These are phyloP conservation scores for Crypturellus undulatus DNA, from an alignment of 2,113 vertebrate species.

Conservation along the genomic window DNA sequence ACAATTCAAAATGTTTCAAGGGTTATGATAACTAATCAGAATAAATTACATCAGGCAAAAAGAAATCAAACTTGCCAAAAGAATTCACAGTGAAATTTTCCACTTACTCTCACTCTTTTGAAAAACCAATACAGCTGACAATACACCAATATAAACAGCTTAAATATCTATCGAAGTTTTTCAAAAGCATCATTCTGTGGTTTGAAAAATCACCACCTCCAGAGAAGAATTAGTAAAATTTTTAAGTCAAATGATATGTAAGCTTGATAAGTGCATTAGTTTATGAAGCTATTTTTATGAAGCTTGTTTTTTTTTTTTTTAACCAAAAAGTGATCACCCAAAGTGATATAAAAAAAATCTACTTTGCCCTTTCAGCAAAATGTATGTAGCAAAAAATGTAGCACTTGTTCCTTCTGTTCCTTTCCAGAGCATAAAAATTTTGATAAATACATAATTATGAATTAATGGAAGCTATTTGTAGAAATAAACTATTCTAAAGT, in stretches of 20 bases:
- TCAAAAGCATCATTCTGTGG: not conserved
- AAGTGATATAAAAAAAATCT: not conserved
- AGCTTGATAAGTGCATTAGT: not conserved
- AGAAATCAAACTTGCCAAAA: not conserved
- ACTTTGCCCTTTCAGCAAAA: not conserved
- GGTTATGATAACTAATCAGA: not conserved
- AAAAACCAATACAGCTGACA: not conserved
- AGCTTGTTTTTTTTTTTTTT: too few relatives aligned
- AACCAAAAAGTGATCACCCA: not conserved
- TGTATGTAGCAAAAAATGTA: not conserved
- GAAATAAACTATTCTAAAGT: not conserved
- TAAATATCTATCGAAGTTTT: not conserved
- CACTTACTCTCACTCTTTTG: not conserved
- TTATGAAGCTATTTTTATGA: too few relatives aligned
- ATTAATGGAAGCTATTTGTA: not conserved
- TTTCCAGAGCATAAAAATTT: not conserved
- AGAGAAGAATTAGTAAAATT: not conserved
- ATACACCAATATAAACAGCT: not conserved
- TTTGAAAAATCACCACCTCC: not conserved
- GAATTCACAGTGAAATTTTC: not conserved
- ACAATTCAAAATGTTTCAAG: not conserved
- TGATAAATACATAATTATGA: not conserved
- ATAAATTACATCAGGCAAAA: not conserved
- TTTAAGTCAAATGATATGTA: not conserved
- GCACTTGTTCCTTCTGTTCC: not conserved